phyloP scores from a whole-genome alignment of 2,113 vertebrate species.

The Megaleporinus macrocephalus region DNA sequence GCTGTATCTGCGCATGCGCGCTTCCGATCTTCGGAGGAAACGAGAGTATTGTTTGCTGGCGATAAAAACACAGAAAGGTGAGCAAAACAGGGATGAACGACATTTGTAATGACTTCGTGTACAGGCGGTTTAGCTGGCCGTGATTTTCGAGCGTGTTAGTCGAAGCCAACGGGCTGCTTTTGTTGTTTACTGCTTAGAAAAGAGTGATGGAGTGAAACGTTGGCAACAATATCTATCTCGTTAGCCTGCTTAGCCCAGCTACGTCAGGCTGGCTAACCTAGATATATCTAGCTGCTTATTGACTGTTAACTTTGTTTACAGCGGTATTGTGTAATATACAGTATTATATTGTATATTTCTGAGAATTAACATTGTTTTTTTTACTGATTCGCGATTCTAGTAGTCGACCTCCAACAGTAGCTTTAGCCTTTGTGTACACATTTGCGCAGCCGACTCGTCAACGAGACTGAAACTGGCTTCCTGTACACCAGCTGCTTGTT shows the following conservation, averaged over 20 bases:
- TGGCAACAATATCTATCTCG: neutral
- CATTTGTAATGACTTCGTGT: neutral
- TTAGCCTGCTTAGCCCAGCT: neutral
- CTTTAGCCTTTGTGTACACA: too few relatives aligned
- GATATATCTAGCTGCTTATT: neutral
- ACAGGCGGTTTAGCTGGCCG: neutral
- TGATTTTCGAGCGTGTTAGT: too few relatives aligned
- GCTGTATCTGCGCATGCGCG: conserved; percentile 69
- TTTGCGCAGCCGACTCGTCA: too few relatives aligned
- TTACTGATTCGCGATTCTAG: too few relatives aligned
- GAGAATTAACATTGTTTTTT: neutral
- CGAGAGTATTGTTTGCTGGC: conserved; percentile 52
- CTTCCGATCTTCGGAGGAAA: conserved; percentile 55
- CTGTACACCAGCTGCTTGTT: too few relatives aligned
- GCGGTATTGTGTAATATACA: neutral
- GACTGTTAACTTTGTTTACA: neutral
- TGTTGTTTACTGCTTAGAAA: neutral
- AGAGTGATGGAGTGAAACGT: neutral
- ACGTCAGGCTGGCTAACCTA: neutral
- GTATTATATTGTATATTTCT: neutral
- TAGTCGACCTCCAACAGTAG: too few relatives aligned
- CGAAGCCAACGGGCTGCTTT: neutral
- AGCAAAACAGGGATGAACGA: neutral
- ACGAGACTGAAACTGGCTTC: too few relatives aligned
- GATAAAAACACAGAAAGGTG: neutral